Evolutionary conservation across 2,888 invertebrate genomes (phyloP), one percentile per base, ranked within the genome.

Genomic region (Mesorhabditis sp.): DNA sequence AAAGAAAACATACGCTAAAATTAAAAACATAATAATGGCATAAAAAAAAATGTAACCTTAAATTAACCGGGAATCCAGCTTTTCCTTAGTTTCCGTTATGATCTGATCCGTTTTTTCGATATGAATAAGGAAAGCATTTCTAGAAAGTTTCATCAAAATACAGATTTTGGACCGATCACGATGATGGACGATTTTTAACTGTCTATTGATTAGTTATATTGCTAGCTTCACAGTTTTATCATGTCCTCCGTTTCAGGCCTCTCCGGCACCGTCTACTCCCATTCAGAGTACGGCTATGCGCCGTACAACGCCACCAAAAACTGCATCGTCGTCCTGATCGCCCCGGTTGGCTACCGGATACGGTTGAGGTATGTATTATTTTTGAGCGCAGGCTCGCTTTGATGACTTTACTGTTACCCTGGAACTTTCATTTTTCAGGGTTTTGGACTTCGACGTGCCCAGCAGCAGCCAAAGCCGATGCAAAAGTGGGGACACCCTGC

Each of bases 231-330:
- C 2, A 28, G 28, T 28, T 1, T 28, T 28, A 28, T 28, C 28
- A 28, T 28, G 1, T 28, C 28, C 28, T 28, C 1, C 28, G 2
- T 67, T 72, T 15, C 66, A 75, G 79, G 79, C 10, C 72, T 70
- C 62, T 77, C 77, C n/a, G 79, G 79, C 50, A 67, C 76, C 4
- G 69, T 79, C 28, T 76, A 74, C 61, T 79, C 79, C 0, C 79
- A 79, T 43, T 73, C 75, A 0, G 70, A 69, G 63, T 79, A 76
- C 66, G 77, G 77, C 4, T 67, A 73, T 62, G 73, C 73, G 10
- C 70, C 74, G 0, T 79, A 79, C 66, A 79, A 79, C 58, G 68
- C 76, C 3, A 73, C 74, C 42, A 65, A 74, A 41, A 79, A 79
- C 72, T 79, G 79, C 63, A 74, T 79, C 15, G 67, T 77, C 45